Percentiles rank a stretch among this genome's conserved stretches.
Conservation (phyloP, 2,888 invertebrate genomes). For the Sturmia bella region DNA sequence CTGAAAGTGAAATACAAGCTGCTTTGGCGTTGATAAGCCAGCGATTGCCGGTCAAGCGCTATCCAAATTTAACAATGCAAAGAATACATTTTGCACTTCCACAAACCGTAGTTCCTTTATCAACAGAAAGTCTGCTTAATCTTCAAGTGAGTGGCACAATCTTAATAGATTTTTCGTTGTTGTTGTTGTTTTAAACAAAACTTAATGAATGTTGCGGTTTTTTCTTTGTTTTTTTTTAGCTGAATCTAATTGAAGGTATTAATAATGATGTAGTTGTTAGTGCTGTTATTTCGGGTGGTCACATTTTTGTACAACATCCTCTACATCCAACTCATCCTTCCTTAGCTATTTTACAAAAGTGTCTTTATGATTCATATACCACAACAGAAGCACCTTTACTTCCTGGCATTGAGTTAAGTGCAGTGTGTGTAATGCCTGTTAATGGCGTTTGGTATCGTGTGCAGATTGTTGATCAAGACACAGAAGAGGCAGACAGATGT, state of each 20-base stretch:
- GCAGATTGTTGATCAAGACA: constrained; percentile 87
- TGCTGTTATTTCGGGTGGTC: constrained; percentile 92
- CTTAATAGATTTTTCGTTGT: neutral
- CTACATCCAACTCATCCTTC: constrained; percentile 96
- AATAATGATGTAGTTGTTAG: constrained; percentile 96
- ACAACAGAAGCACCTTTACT: constrained; percentile 90
- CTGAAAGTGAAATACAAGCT: constrained; percentile 89
- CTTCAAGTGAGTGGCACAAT: constrained; percentile 82
- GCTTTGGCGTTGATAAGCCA: constrained; percentile 92
- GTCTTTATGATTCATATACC: constrained; percentile 92
- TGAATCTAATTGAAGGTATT: constrained; percentile 94
- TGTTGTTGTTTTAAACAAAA: constrained; percentile 1
- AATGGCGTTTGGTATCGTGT: constrained; percentile 93
- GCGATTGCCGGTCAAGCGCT: constrained; percentile 91
- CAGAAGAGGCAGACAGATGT: constrained; percentile 82
- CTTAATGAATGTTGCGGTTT: constrained; percentile 47
- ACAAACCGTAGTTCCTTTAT: constrained; percentile 81
- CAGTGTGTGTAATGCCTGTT: constrained; percentile 93
- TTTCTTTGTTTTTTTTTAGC: constrained; percentile 82
- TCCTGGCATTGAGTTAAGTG: constrained; percentile 89
- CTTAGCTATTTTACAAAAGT: constrained; percentile 89
- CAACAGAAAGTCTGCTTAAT: constrained; percentile 79
- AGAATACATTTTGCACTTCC: constrained; percentile 80
- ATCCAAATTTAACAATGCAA: constrained; percentile 89
- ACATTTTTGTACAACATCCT: constrained; percentile 97